These are phyloP conservation scores for Pseudonaja textilis DNA, from an alignment of 2,113 vertebrate genomes.

Conservation along the genomic window DNA sequence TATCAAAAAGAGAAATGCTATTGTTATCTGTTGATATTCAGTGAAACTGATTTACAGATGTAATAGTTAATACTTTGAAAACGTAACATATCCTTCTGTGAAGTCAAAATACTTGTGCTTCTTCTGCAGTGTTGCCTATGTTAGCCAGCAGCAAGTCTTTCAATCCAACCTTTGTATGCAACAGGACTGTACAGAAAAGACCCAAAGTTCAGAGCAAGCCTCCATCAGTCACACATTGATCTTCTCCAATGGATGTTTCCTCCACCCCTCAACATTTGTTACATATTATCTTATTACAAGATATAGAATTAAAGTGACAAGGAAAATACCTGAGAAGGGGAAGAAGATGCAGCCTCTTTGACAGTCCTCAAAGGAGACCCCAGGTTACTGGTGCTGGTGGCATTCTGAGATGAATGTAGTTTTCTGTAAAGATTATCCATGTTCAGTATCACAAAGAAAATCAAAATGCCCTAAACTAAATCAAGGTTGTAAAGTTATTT, in stretches of 20 bases:
- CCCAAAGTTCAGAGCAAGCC: neutral
- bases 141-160: neutral
- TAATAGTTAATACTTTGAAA: neutral
- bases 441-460: constrained; percentile 51
- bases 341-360: constrained; percentile 54
- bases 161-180: neutral
- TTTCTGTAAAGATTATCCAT: constrained; percentile 69
- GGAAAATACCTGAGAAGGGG: constrained; percentile 70
- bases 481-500: neutral
- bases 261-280: neutral
- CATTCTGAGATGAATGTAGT: constrained; percentile 63
- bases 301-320: neutral
- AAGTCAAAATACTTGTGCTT: neutral
- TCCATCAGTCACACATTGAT: neutral
- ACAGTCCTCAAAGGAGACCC: constrained; percentile 50
- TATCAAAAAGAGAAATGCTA: neutral
- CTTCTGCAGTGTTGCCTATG: neutral
- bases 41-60: neutral
- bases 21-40: neutral
- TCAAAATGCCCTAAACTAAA: neutral
- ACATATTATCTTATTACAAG: neutral
- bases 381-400: constrained; percentile 57
- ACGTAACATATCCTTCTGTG: neutral
- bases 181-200: neutral
- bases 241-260: neutral